Evolutionary conservation across 2,113 vertebrate species (phyloP).

Genomic region (Neoarius graeffei): DNA sequence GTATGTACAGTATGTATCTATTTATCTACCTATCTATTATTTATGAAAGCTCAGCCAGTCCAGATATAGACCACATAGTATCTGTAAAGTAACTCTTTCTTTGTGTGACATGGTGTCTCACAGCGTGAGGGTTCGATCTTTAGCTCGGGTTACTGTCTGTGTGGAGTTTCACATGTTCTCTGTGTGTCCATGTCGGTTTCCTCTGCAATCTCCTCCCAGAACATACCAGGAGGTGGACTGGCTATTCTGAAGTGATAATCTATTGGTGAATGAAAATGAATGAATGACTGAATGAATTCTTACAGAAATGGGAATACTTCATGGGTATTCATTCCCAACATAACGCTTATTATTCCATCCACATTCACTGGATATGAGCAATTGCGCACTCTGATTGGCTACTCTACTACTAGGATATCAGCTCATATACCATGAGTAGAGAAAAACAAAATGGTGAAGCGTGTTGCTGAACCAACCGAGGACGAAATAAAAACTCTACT

Average conservation of each 20-base stretch:
- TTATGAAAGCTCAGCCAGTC: neutral
- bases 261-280: neutral
- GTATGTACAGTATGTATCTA: neutral
- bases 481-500: no score
- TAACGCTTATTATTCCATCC: neutral
- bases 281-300: neutral
- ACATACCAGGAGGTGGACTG: neutral
- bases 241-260: no score
- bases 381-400: no score
- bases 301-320: neutral
- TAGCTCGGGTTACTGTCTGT: neutral
- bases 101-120: neutral
- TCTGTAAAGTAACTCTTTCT: neutral
- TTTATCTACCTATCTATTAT: neutral
- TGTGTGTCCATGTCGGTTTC: neutral
- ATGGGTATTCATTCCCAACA: neutral
- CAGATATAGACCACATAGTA: neutral
- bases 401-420: neutral
- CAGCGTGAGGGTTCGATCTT: neutral
- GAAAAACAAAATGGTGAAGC: no score
- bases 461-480: no score
- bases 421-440: no score
- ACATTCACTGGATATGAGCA: no score
- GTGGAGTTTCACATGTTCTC: neutral
- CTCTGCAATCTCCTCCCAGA: neutral